These are phyloP conservation scores for Trididemnum clinides DNA, from an alignment of 23 tunicate species.

Conservation along the genomic window DNA sequence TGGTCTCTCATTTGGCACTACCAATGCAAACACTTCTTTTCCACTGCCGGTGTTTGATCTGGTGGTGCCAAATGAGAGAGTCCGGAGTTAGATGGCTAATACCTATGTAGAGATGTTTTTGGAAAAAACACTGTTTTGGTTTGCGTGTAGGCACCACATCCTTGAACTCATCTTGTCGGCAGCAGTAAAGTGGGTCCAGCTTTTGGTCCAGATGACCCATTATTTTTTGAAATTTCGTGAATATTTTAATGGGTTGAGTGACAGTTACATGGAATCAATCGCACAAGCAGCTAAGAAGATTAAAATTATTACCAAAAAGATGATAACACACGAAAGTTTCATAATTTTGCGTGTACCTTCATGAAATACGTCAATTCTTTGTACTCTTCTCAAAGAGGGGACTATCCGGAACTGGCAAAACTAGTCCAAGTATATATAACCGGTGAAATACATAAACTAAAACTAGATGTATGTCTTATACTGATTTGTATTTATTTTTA, in stretches of 20 bases:
- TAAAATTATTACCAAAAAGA: not conserved
- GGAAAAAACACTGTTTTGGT: constrained; percentile 28
- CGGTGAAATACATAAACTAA: not conserved
- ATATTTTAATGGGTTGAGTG: constrained; percentile 2
- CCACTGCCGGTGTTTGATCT: no score
- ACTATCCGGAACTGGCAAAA: not conserved
- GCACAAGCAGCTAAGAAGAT: constrained; percentile 16
- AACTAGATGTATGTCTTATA: not conserved
- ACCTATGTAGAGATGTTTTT: constrained; percentile 2
- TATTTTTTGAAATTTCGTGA: not conserved
- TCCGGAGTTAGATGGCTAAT: constrained; percentile 12
- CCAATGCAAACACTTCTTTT: constrained; percentile 15
- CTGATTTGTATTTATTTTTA: not conserved
- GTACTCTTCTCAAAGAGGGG: not conserved
- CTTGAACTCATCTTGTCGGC: constrained; percentile 18
- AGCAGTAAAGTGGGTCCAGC: constrained; percentile 24
- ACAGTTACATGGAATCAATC: constrained; percentile 20
- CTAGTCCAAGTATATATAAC: constrained; percentile 1
- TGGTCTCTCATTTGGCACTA: constrained; percentile 10
- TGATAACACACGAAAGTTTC: not conserved
- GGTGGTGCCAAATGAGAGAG: no score
- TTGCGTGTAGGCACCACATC: constrained; percentile 16
- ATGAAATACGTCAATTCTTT: not conserved
- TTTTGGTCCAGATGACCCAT: constrained; percentile 25
- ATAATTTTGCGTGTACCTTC: not conserved